phyloP scores from a whole-genome alignment of 2,888 invertebrate species.

The Calephelis perditalis region DNA sequence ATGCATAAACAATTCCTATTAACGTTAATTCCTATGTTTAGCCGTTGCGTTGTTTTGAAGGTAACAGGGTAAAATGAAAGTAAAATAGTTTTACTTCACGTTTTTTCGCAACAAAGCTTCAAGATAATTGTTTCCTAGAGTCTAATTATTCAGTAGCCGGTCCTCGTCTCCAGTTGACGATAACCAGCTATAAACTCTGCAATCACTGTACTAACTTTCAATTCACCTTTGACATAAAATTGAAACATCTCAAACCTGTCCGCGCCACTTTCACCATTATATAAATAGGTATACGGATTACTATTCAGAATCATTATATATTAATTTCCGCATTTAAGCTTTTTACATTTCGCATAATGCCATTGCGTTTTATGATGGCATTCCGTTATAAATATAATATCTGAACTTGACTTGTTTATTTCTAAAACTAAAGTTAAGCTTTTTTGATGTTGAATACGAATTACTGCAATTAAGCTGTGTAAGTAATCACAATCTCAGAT shows the following conservation, averaged over 20 bases:
- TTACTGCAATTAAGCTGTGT: too few species aligned
- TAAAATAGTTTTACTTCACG: not conserved
- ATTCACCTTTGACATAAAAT: conserved; percentile 12
- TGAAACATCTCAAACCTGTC: conserved; percentile 8
- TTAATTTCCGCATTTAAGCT: conserved; percentile 6
- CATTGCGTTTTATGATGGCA: not conserved
- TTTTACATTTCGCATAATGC: not conserved
- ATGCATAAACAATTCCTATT: too few species aligned
- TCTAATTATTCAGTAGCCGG: conserved; percentile 8
- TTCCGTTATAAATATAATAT: not conserved
- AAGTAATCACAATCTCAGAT: too few species aligned
- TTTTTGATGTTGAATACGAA: too few species aligned
- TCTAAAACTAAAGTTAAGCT: too few species aligned
- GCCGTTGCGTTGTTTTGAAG: too few species aligned
- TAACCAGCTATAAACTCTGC: conserved; percentile 4
- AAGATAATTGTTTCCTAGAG: conserved; percentile 6
- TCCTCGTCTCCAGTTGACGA: not conserved
- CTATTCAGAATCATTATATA: conserved; percentile 7
- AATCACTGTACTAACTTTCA: conserved; percentile 5
- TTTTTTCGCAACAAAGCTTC: conserved; percentile 9
- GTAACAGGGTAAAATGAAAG: too few species aligned
- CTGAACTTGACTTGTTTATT: not conserved
- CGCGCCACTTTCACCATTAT: conserved; percentile 3
- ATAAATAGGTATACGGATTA: conserved; percentile 4
- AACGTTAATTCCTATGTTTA: too few species aligned